phyloP scores from a whole-genome alignment of 2,113 vertebrate genomes.

The Amphiprion percula region DNA sequence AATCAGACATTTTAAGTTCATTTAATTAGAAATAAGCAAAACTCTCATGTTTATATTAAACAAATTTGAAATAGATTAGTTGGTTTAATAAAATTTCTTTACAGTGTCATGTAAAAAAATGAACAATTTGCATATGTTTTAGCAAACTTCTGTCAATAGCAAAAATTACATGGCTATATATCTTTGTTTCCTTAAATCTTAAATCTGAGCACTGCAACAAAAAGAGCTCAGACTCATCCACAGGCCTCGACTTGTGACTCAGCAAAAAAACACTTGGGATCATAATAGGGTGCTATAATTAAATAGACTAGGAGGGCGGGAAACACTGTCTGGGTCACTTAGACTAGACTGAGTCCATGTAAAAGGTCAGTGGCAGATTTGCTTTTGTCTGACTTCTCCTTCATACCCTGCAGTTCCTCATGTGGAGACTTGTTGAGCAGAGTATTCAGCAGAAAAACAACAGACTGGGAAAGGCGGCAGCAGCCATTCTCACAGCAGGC shows the following conservation, averaged over 20 bases:
- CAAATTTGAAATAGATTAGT: no score
- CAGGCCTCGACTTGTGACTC: background rate
- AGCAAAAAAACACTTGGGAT: conserved; percentile 1
- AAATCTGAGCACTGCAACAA: conserved; percentile 6
- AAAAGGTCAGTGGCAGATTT: conserved; percentile 52
- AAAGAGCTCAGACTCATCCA: background rate
- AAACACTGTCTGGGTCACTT: conserved; percentile 32
- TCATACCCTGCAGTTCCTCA: conserved; percentile 11
- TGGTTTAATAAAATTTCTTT: no score
- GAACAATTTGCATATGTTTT: background rate
- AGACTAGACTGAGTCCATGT: conserved; percentile 30
- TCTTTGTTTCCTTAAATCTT: background rate
- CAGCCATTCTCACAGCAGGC: conserved; percentile 58
- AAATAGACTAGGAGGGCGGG: conserved; percentile 38
- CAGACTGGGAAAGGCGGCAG: conserved; percentile 60
- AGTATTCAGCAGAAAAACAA: conserved; percentile 13
- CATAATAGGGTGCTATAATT: conserved; percentile 51
- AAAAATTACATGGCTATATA: background rate
- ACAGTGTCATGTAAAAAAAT: no score
- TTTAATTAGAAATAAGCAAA: no score
- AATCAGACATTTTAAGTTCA: no score
- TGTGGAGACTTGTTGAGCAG: background rate
- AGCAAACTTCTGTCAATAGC: background rate
- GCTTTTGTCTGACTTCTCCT: conserved; percentile 55
- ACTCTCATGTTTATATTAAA: no score